phyloP scores from a whole-genome alignment of 1,140 invertebrate species.

The Aphelenchoides fujianensis region DNA sequence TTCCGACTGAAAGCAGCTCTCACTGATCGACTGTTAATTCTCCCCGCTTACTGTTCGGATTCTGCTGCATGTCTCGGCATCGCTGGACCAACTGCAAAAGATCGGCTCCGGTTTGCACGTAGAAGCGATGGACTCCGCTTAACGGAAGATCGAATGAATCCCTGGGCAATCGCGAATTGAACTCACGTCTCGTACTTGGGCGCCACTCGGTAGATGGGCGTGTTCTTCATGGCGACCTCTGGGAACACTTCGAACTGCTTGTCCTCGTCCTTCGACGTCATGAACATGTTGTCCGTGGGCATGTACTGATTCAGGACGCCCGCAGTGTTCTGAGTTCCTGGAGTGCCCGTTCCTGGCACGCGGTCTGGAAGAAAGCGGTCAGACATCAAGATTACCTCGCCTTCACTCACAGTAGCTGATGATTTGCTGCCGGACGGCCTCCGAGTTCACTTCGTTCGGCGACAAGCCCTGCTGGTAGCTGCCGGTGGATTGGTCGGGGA shows the following conservation, averaged over 20 bases:
- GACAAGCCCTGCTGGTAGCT: slow-evolving; percentile 43
- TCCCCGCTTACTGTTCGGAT: too few relatives aligned
- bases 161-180: too few relatives aligned
- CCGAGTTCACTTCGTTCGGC: slow-evolving; percentile 59
- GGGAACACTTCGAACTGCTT: slow-evolving; percentile 58
- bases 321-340: slow-evolving; percentile 39
- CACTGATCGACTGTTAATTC: too few relatives aligned
- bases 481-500: slow-evolving; percentile 57
- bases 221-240: slow-evolving; percentile 51
- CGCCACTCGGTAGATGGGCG: slow-evolving; percentile 42
- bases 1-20: slow-evolving; percentile 48
- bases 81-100: too few relatives aligned
- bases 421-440: slow-evolving; percentile 56
- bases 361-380: slow-evolving; percentile 48
- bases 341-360: slow-evolving; percentile 51
- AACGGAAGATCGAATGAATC: too few relatives aligned
- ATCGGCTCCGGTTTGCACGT: too few relatives aligned
- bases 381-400: too few relatives aligned
- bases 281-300: slow-evolving; percentile 59
- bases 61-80: too few relatives aligned
- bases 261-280: slow-evolving; percentile 49
- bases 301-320: slow-evolving; percentile 53
- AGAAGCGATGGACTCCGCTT: too few relatives aligned
- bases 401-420: slow-evolving; percentile 51
- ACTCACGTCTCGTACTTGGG: slow-evolving; percentile 23